These are phyloP conservation scores for Apotomis betuletana DNA, from an alignment of 2,888 invertebrate species.

Conservation along the genomic window DNA sequence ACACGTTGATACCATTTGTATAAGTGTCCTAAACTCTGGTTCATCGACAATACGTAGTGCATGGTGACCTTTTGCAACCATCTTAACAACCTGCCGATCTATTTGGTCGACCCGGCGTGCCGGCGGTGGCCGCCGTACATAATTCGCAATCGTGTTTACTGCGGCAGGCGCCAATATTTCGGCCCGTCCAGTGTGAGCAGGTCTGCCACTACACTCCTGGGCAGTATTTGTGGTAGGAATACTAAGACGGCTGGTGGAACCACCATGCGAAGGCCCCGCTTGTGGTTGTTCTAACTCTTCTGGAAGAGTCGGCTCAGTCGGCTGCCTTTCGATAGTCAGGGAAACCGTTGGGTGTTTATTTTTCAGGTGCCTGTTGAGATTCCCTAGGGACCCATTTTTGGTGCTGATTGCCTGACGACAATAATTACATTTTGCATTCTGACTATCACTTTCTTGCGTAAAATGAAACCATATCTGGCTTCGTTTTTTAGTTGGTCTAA, in stretches of 20 bases:
- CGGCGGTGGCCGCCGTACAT: conserved; percentile 10
- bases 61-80: conserved; percentile 20
- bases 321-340: not conserved
- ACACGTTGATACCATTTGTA: conserved; percentile 14
- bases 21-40: conserved; percentile 11
- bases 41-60: conserved; percentile 20
- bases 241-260: too few relatives aligned
- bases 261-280: too few relatives aligned
- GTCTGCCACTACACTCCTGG: too few relatives aligned
- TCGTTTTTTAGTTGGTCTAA: not conserved
- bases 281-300: too few relatives aligned
- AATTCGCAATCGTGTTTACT: not conserved
- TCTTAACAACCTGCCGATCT: conserved; percentile 13
- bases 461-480: not conserved
- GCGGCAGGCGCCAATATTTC: too few relatives aligned
- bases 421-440: conserved; percentile 1
- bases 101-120: conserved; percentile 3
- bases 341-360: not conserved
- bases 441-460: not conserved
- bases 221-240: too few relatives aligned
- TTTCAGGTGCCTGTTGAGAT: conserved; percentile 1
- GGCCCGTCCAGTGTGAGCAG: too few relatives aligned
- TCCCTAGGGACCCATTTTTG: conserved; percentile 8
- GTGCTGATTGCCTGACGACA: not conserved
- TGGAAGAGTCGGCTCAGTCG: too few relatives aligned